These are phyloP conservation scores for Ceyx melanurus DNA, from an alignment of 2,113 vertebrate species.

Conservation along the genomic window DNA sequence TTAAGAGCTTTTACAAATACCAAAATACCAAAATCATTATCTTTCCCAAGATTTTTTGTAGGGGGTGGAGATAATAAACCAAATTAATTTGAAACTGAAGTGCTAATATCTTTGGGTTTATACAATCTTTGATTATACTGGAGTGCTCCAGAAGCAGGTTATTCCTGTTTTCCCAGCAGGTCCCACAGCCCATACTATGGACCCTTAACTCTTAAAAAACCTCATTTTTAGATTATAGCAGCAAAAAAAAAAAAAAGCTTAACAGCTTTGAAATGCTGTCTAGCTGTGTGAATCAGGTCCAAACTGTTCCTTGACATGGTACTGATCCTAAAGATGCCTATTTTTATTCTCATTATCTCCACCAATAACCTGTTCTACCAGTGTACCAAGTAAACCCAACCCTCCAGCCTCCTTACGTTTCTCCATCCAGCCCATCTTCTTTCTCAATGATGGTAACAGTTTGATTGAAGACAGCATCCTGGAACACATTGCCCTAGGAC, in stretches of 20 bases:
- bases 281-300: too few relatives aligned
- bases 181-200: too few relatives aligned
- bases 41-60: neutral
- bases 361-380: neutral
- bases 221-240: too few relatives aligned
- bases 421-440: constrained; percentile 95
- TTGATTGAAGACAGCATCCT: constrained; percentile 98
- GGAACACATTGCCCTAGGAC: constrained; percentile 90
- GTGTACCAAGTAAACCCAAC: neutral
- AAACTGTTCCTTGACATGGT: neutral
- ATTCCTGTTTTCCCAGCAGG: too few relatives aligned
- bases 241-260: too few relatives aligned
- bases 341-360: neutral
- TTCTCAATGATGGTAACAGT: constrained; percentile 94
- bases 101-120: neutral
- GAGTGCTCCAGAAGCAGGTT: too few relatives aligned
- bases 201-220: too few relatives aligned
- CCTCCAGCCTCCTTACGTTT: constrained; percentile 84
- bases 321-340: neutral
- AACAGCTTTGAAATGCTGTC: too few relatives aligned
- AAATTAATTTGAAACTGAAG: neutral
- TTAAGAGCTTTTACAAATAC: neutral
- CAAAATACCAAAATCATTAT: neutral
- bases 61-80: too few relatives aligned
- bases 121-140: too few relatives aligned